Base-by-base conservation (phyloP, 2,797 vertebrate genomes). In the Ciconia nigra region DNA sequence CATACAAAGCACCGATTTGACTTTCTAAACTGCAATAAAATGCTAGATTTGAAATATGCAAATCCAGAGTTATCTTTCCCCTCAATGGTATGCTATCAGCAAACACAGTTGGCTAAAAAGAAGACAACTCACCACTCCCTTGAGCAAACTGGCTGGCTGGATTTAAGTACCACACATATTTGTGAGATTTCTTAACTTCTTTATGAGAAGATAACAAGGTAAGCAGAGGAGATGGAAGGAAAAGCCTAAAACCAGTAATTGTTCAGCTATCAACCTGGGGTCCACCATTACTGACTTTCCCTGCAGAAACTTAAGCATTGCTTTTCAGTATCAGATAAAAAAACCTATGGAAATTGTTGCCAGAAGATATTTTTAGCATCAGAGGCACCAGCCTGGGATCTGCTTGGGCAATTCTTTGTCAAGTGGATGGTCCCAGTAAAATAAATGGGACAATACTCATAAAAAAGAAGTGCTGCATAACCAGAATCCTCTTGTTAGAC, bases 51-150 rank as follows among this genome's bases (percentile, higher is more conserved):
- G 71, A 96, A 97, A 94, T 87, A 96, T 55, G 76, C 80, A 96
- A 95, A 97, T 91, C 49, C 65, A 61, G 67, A 88, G 47, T 74
- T 92, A 82, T 86, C 87, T 83, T 46, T 57, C 61, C 82, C 49
- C 71, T 87, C 76, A 55, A 31, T 29, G 47, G 61, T 29, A 74
- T 3, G 52, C 59, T 95, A 95, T 85, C 90, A 96, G 87, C 85
- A 92, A 84, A 95, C 73, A 77, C 76, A 90, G 54, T 41, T 83
- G 90, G 44, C 67, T 87, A 33, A n/a, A 88, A 91, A 62, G 76
- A 87, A 47, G 61, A 65, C 70, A 72, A 37, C 39, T 87, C 42
- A 52, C 70, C 49, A 79, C 39, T 92, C 88, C 79, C 67, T 83
- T 54, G 84, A 91, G 77, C 39, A 90, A 92, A 78, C 16, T 62